Evolutionary conservation across 2,888 invertebrate genomes (phyloP).

Genomic region (Oscheius onirici): DNA sequence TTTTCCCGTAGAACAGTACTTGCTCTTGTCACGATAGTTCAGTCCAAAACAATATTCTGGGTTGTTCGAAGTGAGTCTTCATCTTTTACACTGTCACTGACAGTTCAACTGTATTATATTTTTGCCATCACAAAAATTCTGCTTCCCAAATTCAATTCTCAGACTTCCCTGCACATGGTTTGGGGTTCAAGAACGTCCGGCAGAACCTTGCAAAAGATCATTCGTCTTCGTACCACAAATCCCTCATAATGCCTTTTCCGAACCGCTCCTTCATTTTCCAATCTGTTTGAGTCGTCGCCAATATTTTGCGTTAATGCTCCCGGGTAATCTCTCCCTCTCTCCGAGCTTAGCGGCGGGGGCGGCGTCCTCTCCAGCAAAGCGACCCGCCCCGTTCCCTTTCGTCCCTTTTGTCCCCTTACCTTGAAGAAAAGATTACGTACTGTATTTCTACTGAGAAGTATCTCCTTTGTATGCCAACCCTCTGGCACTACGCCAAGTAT

Average conservation of each 20-base stretch:
- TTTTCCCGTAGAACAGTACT: no score
- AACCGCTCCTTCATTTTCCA: conserved; percentile 2
- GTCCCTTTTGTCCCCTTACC: background rate
- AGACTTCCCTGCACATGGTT: no score
- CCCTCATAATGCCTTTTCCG: no score
- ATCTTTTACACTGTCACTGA: no score
- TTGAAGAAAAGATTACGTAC: background rate
- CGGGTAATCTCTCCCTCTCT: conserved; percentile 20
- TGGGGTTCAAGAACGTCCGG: background rate
- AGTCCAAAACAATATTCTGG: no score
- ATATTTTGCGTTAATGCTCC: conserved; percentile 13
- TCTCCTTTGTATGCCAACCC: conserved; percentile 39
- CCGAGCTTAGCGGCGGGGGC: conserved; percentile 17
- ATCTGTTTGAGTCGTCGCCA: background rate
- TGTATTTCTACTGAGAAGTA: no score
- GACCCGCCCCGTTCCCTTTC: background rate
- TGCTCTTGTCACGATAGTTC: no score
- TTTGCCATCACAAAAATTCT: no score
- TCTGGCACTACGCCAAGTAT: conserved; percentile 63
- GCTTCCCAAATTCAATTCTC: no score
- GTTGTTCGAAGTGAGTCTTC: no score
- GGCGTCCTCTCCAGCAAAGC: background rate
- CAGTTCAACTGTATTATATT: no score
- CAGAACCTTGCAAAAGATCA: background rate
- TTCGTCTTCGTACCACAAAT: background rate